phyloP scores from a whole-genome alignment of 2,888 invertebrate species.

The Caenorhabditis sp. region DNA sequence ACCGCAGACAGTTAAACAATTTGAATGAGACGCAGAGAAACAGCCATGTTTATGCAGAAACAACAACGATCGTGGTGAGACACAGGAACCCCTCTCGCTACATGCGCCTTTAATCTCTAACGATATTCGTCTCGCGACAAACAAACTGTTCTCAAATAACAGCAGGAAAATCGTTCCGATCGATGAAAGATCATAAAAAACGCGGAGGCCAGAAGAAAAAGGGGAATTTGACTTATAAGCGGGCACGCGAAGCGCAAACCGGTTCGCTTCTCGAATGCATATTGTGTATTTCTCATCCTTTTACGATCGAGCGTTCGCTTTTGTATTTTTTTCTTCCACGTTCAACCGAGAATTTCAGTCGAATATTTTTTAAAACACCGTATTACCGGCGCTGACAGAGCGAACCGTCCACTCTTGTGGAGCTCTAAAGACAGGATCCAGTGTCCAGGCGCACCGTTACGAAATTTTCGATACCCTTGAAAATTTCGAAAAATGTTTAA shows the following conservation, averaged over 20 bases:
- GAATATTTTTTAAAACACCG: too few species aligned
- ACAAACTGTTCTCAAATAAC: not conserved
- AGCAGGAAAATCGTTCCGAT: conserved; percentile 25
- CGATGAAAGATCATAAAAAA: conserved; percentile 29
- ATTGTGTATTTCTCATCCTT: conserved; percentile 1
- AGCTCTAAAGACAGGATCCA: too few species aligned
- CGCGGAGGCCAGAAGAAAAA: conserved; percentile 8
- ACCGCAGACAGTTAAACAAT: not conserved
- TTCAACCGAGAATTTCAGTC: too few species aligned
- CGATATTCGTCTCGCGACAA: conserved; percentile 16
- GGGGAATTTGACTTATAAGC: not conserved
- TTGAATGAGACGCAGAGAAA: conserved; percentile 40
- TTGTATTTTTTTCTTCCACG: conserved; percentile 24
- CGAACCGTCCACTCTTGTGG: not conserved
- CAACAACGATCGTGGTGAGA: conserved; percentile 22
- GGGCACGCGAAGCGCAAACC: conserved; percentile 8
- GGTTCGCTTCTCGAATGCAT: conserved; percentile 10
- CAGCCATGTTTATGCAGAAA: conserved; percentile 12
- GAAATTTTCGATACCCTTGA: too few species aligned
- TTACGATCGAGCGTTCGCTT: conserved; percentile 29
- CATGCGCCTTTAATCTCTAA: conserved; percentile 36
- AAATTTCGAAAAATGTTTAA: too few species aligned
- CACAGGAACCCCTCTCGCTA: not conserved
- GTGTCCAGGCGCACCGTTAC: too few species aligned
- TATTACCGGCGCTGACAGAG: not conserved